phyloP scores from a whole-genome alignment of 2,113 vertebrate genomes.

The Gila orcuttii region DNA sequence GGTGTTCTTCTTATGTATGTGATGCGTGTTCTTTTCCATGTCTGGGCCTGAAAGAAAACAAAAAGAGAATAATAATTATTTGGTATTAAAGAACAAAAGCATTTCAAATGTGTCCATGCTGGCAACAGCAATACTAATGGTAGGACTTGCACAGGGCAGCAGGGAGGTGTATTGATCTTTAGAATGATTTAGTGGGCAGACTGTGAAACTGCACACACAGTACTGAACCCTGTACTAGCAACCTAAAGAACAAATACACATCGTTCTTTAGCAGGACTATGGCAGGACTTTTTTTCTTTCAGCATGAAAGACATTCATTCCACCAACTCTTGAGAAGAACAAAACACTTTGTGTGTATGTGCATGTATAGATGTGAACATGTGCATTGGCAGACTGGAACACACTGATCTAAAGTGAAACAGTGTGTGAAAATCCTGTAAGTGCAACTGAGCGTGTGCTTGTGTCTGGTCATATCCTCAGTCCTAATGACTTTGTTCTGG shows the following conservation, averaged over 20 bases:
- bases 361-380: neutral
- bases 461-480: slow-evolving; percentile 12
- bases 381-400: neutral
- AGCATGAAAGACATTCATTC: neutral
- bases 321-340: neutral
- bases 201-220: slow-evolving; percentile 22
- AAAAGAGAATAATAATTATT: neutral
- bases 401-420: neutral
- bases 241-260: neutral
- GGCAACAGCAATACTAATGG: slow-evolving; percentile 14
- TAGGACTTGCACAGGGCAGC: slow-evolving; percentile 7
- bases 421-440: neutral
- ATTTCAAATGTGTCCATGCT: neutral
- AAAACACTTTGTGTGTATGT: slow-evolving; percentile 2
- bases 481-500: slow-evolving; percentile 32
- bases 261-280: neutral
- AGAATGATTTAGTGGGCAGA: slow-evolving; percentile 38
- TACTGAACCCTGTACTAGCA: neutral
- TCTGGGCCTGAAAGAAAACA: slow-evolving; percentile 23
- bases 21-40: slow-evolving; percentile 11
- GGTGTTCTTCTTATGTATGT: neutral
- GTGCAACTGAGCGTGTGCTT: neutral
- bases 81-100: neutral
- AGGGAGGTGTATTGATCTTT: slow-evolving; percentile 33
- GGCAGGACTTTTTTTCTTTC: neutral